Percentiles rank a stretch among this genome's conserved stretches.
These are phyloP conservation scores for Pyrocephalus nanus DNA, from an alignment of 2,797 vertebrate species.

Conservation along the genomic window DNA sequence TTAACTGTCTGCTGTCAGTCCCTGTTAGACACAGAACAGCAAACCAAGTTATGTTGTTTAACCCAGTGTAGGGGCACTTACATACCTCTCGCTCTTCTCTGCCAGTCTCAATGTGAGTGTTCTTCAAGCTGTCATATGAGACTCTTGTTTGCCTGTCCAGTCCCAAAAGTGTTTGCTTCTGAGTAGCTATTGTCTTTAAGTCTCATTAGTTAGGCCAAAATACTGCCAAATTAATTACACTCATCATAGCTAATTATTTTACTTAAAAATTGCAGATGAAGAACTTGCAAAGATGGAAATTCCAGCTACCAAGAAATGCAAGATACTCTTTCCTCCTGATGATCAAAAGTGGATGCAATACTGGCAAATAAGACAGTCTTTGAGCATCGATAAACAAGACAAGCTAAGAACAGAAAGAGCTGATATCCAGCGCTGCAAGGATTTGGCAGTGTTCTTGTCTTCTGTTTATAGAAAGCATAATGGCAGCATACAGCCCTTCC, in stretches of 20 bases:
- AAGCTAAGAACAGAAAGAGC: conserved; percentile 43
- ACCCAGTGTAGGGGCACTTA: background rate
- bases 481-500: background rate
- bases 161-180: background rate
- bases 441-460: conserved; percentile 40
- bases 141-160: background rate
- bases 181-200: background rate
- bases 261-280: background rate
- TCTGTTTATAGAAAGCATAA: conserved; percentile 59
- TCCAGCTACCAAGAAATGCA: background rate
- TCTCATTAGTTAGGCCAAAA: background rate
- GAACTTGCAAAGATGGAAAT: background rate
- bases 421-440: background rate
- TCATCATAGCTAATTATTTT: background rate
- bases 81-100: conserved; percentile 2
- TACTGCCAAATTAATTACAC: background rate
- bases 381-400: conserved; percentile 40
- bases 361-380: background rate
- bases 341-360: background rate
- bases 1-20: background rate
- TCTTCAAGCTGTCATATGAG: background rate
- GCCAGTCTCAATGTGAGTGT: background rate
- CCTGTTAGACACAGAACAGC: background rate
- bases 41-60: background rate
- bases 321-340: background rate